Evolutionary conservation across 2,888 invertebrate species (phyloP), one percentile per base, ranked within the genome.

Genomic region (Megaustenia siamemsis): DNA sequence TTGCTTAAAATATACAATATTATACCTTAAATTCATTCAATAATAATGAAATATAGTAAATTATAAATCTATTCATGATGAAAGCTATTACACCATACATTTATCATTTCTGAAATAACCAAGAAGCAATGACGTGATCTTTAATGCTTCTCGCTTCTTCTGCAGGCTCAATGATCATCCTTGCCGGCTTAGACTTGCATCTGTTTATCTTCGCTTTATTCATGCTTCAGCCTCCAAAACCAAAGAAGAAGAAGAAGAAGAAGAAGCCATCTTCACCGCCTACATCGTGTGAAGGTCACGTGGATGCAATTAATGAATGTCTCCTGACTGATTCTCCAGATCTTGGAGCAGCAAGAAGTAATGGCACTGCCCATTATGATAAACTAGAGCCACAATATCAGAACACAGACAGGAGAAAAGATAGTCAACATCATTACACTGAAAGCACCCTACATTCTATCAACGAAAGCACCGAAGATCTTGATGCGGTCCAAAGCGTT

Each of bases 131-230:
- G 18, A 24, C 15, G 5, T 69, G 28, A 69, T 6, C 5, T 24
- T 69, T 12, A 32, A 12, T n/a, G n/a, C 24, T 38, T 60, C 5
- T 60, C 21, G 12, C 4, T 60, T 43, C 40, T 15, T 40, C 24
- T n/a, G 1, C 78, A 83, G 91, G 91, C 40, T 91, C 92, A 0
- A 69, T 93, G 28, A 88, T 90, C 15, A 88, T 93, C 43, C 80
- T 91, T 18, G 88, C 91, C 18, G 92, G 91, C 0, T 71, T 92
- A 35, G 90, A 90, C 78, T 83, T 91, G 8, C 90, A 93, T 85
- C 86, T 89, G 12, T 86, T 92, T 53, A 86, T 91, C 10, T 89
- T 91, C 78, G 87, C 90, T 28, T 88, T 89, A 10, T 85, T 93
- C 18, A 85, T 92, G 32, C 63, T 89, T 10, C 89, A 90, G 21